Evolutionary conservation across 1,140 invertebrate genomes (phyloP), one percentile per base, ranked within the genome.

Genomic region (Cydia splendana): DNA sequence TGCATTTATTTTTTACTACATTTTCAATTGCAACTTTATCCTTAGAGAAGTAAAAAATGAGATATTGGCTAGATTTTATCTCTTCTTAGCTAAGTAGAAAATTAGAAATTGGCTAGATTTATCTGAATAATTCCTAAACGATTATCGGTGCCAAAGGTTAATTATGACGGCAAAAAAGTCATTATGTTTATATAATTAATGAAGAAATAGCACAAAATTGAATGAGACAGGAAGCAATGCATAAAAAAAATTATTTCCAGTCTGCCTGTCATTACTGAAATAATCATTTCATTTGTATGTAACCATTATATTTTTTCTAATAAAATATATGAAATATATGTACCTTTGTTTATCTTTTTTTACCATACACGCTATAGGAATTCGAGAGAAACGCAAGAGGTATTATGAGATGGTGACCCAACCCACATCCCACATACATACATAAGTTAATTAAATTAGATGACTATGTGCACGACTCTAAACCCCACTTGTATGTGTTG

Each of bases 1-100:
- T 91, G 87, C 87, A 88, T 89, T 88, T 91, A 88, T 84, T 81
- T 71, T 69, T 15, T 34, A 71, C 18, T 42, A 34, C 28, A 42
- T 42, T 71, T 71, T 20, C 34, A 42, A 38, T 3, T 71, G 6
- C 2, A 42, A 42, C 18, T n/a, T 34, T 13, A 69, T 28, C 62
- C 28, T 15, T 53, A n/a, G 51, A 38, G 6, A 38, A 15, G 67
- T 71, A 69, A 28, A 65, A 34, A 34, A n/a, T 69, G n/a, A 45
- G 38, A 62, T 24, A 71, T 71, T 45, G 67, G 38, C 67, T 71
- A 71, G 34, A 42, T 71, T 71, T 71, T 71, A 71, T 69, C 34
- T 34, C 24, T 2, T 24, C 24, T 24, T 24, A 24, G 24, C 24
- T 69, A 38, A 69, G 65, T 69, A 67, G 12, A 65, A 30, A 30